These are phyloP conservation scores for Drosophila siamana DNA, from an alignment of 2,888 invertebrate genomes.

Conservation along the genomic window DNA sequence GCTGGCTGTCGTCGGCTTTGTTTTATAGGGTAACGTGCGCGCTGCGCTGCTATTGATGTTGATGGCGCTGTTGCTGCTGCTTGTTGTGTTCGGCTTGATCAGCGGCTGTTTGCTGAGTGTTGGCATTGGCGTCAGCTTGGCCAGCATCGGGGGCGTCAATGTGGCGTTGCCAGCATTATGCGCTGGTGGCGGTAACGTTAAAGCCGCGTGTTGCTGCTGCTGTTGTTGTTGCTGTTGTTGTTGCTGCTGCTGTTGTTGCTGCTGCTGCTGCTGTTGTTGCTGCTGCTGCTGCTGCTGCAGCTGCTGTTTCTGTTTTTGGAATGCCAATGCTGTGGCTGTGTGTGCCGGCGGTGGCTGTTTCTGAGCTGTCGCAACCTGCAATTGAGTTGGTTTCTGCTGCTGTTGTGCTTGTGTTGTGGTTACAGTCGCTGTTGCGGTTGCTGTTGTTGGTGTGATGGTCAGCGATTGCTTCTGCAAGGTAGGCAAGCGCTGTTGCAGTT, in stretches of 20 bases:
- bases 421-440: not conserved
- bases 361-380: not conserved
- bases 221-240: conserved; percentile 30
- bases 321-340: conserved; percentile 5
- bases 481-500: conserved; percentile 42
- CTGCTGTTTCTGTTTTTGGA: conserved; percentile 30
- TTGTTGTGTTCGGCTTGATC: not conserved
- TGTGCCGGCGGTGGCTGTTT: conserved; percentile 38
- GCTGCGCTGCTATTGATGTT: conserved; percentile 44
- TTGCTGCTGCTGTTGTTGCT: conserved; percentile 13
- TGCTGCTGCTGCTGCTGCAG: conserved; percentile 26
- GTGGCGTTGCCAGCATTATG: conserved; percentile 6
- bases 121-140: conserved; percentile 41
- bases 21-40: conserved; percentile 61
- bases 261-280: conserved; percentile 10
- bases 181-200: conserved; percentile 23
- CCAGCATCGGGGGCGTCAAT: conserved; percentile 18
- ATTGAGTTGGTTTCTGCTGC: conserved; percentile 14
- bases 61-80: not conserved
- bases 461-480: conserved; percentile 36
- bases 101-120: conserved; percentile 22
- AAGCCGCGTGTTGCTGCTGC: conserved; percentile 15
- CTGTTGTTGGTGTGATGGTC: not conserved
- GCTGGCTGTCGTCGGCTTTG: conserved; percentile 28
- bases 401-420: conserved; percentile 32